Percentiles rank a stretch among this genome's conserved stretches.
Conservation (phyloP, 1,140 invertebrate species). For the Berghia stephanieae region DNA sequence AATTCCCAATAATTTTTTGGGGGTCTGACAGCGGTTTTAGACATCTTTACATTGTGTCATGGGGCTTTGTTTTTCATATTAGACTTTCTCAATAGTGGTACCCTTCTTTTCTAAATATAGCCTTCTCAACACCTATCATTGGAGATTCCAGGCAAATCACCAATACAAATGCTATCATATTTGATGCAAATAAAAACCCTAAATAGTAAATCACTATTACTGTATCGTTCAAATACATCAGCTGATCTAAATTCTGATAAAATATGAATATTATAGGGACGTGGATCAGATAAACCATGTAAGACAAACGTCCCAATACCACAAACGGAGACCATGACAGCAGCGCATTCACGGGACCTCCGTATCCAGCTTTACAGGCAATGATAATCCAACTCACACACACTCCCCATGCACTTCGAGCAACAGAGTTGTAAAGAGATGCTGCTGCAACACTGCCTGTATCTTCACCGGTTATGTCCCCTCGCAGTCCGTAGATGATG, state of each 20-base stretch:
- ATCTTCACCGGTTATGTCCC: slow-evolving; percentile 28
- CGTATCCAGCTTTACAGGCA: slow-evolving; percentile 57
- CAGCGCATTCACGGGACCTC: slow-evolving; percentile 31
- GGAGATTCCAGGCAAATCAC: slow-evolving; percentile 58
- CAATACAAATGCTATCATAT: slow-evolving; percentile 43
- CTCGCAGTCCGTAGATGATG: slow-evolving; percentile 40
- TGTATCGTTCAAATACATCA: no score
- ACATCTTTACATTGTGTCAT: no score
- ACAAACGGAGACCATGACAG: not conserved
- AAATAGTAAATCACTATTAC: slow-evolving; percentile 5
- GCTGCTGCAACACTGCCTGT: slow-evolving; percentile 20
- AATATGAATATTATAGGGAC: not conserved
- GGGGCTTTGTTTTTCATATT: no score
- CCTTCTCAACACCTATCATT: slow-evolving; percentile 52
- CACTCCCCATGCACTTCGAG: slow-evolving; percentile 62
- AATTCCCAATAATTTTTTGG: no score
- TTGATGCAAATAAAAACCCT: not conserved
- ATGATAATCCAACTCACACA: slow-evolving; percentile 67
- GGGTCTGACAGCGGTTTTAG: no score
- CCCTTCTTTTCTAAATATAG: no score
- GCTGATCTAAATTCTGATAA: not conserved
- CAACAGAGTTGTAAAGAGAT: slow-evolving; percentile 57
- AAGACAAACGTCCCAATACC: not conserved
- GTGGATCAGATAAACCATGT: not conserved
- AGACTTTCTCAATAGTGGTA: no score